Evolutionary conservation across 2,888 invertebrate genomes (phyloP).

Genomic region (Fabriciana adippe): DNA sequence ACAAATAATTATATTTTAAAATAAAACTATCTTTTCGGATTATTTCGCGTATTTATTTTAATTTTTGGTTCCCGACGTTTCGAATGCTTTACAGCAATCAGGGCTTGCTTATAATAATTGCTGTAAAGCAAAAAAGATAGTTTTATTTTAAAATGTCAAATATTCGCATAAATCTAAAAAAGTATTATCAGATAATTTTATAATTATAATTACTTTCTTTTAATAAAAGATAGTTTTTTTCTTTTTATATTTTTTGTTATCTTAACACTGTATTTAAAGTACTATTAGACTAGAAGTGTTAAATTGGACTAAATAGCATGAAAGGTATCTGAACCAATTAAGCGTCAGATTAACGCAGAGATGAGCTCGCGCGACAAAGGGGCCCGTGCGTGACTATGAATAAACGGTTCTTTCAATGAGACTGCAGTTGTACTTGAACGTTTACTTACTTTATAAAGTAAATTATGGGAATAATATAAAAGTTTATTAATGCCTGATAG

Average conservation of each 20-base stretch:
- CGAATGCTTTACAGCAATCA: no score
- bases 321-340: slow-evolving; percentile 62
- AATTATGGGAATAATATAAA: slow-evolving; percentile 7
- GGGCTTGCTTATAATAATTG: no score
- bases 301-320: slow-evolving; percentile 29
- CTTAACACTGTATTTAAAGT: not conserved
- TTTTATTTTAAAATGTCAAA: no score
- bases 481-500: slow-evolving; percentile 6
- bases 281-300: not conserved
- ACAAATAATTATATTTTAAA: no score
- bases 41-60: no score
- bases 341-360: slow-evolving; percentile 71
- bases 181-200: no score
- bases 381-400: slow-evolving; percentile 72
- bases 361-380: slow-evolving; percentile 66
- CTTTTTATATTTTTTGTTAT: not conserved
- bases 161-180: no score
- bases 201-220: no score
- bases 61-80: no score
- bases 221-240: not conserved
- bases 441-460: slow-evolving; percentile 17
- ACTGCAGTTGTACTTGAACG: slow-evolving; percentile 5
- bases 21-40: no score
- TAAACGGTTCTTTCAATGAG: slow-evolving; percentile 46
- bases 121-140: no score